These are phyloP conservation scores for Prenolepis imparis DNA, from an alignment of 2,888 invertebrate genomes.

Conservation along the genomic window DNA sequence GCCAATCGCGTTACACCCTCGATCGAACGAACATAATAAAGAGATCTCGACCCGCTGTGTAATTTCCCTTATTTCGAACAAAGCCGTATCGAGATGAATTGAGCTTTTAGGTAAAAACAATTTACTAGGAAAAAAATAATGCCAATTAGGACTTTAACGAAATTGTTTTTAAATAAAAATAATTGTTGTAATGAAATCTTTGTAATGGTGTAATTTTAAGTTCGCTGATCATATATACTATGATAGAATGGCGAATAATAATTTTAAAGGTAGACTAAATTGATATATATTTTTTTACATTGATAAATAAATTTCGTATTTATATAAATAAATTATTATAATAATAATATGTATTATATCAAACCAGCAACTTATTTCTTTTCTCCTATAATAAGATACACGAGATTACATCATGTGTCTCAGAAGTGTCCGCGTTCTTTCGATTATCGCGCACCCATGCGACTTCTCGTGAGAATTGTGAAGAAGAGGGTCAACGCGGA, in stretches of 20 bases:
- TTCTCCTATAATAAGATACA: too few species aligned
- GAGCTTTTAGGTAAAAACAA: background rate
- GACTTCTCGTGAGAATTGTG: constrained; percentile 32
- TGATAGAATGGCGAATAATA: background rate
- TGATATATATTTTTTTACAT: background rate
- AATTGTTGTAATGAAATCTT: background rate
- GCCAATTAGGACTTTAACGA: background rate
- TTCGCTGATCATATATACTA: background rate
- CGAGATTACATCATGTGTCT: background rate
- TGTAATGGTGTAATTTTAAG: background rate
- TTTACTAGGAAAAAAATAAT: background rate
- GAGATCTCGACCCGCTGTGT: constrained; percentile 29
- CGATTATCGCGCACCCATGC: constrained; percentile 7
- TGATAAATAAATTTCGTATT: background rate
- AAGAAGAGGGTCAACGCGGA: constrained; percentile 36
- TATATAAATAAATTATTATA: background rate
- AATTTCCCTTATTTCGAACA: constrained; percentile 25
- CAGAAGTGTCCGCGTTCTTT: background rate
- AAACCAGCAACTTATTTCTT: too few species aligned
- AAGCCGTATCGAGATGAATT: constrained; percentile 4
- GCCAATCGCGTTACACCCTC: constrained; percentile 52
- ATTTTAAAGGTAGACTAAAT: background rate
- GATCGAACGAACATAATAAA: constrained; percentile 51
- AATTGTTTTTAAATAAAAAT: background rate
- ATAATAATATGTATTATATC: too few species aligned